Base-by-base conservation (phyloP, 2,888 invertebrate genomes). In the Fragum whitleyi region DNA sequence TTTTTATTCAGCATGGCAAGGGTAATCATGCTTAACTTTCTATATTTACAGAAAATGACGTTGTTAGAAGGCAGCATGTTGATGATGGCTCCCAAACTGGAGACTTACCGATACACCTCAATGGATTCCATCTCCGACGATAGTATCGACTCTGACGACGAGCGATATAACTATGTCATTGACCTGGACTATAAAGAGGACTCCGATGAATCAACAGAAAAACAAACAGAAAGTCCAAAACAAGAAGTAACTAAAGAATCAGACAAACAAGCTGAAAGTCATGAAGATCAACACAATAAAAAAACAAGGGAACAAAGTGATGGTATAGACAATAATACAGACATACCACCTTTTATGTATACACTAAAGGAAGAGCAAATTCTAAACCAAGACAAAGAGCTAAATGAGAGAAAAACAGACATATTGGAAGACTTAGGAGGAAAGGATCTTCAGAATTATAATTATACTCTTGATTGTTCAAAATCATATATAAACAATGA, bases 131-230 rank as follows among this genome's bases (percentile, higher is more conserved):
- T 26, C 23, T 26, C 57, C 23, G 65, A 65, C 16, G 65, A 65
- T 5, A 42, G 42, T 42, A 26, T 26, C 2, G 61, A 61, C 32
- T 61, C 61, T 7, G 65, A 65, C 23, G 65, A 65, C 36, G 65
- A 65, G 2, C n/a, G n/a, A 21, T 65, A 23, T 26, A 65, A 65
- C 26, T 65, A 65, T 23, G 65, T 65, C 14, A 65, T 65, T 26
- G 65, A 65, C 42, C 65, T 65, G 0, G 65, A 65, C 19, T 65
- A 65, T 26, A 39, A 65, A 23, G 39, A 21, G 19, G 65, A 65
- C 1, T 19, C 47, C 14, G 14, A n/a, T 47, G 65, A 65, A 23
- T 65, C 42, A 42, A 23, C 23, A 42, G 26, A 21, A 19, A 47
- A n/a, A 47, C 14, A 14, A 14, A 2, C 47, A 9, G 47, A 47